Evolutionary conservation across 2,113 vertebrate species (phyloP).

Genomic region (Asarcornis scutulata): DNA sequence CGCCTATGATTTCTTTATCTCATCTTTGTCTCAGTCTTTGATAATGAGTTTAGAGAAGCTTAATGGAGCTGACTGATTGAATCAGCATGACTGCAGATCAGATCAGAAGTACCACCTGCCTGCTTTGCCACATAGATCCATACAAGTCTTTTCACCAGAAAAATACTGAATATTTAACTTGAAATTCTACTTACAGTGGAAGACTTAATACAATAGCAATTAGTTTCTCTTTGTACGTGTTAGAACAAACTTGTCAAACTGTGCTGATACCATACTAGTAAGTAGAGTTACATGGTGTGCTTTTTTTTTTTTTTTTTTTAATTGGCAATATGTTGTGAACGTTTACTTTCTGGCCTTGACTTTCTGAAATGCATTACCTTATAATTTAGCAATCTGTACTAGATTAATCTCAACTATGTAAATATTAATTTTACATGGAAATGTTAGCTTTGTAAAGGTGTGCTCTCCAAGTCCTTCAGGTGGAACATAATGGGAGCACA

Average conservation of each 20-base stretch:
- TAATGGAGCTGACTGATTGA: background rate
- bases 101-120: background rate
- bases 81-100: background rate
- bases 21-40: background rate
- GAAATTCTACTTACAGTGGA: background rate
- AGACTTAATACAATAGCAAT: rapidly evolving
- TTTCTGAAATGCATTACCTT: background rate
- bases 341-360: background rate
- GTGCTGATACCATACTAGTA: rapidly evolving
- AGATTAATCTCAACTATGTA: no score
- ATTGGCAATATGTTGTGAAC: no score
- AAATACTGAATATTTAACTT: rapidly evolving
- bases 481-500: rapidly evolving
- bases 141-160: background rate
- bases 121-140: rapidly evolving
- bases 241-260: background rate
- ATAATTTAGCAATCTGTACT: background rate
- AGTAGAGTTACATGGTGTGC: background rate
- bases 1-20: rapidly evolving
- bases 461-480: background rate
- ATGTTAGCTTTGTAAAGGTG: background rate
- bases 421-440: no score
- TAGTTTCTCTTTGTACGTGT: background rate
- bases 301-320: background rate
- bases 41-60: background rate